Percentiles rank a stretch among this genome's conserved stretches.
phyloP scores from a whole-genome alignment of 2,888 invertebrate species.

The Melolontha melolontha region DNA sequence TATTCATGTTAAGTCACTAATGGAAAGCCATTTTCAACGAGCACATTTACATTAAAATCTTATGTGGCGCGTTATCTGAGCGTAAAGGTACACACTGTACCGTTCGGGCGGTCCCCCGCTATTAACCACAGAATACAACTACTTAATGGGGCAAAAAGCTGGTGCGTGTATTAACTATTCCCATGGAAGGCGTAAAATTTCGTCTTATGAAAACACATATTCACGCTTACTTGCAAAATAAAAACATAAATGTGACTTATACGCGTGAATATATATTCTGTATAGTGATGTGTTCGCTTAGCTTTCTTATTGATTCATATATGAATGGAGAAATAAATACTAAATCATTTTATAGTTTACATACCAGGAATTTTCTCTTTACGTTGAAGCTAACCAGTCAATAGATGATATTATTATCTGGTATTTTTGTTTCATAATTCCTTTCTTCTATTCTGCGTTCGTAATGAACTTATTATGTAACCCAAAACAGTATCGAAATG shows the following conservation, averaged over 20 bases:
- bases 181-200: constrained; percentile 30
- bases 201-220: constrained; percentile 17
- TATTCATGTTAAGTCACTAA: constrained; percentile 18
- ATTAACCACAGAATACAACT: constrained; percentile 31
- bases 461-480: too few relatives aligned
- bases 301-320: too few relatives aligned
- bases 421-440: too few relatives aligned
- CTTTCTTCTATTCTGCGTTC: too few relatives aligned
- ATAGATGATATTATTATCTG: too few relatives aligned
- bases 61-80: constrained; percentile 6
- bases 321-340: too few relatives aligned
- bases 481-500: too few relatives aligned
- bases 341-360: too few relatives aligned
- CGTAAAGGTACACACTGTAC: background rate
- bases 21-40: constrained; percentile 30
- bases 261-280: too few relatives aligned
- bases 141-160: constrained; percentile 32
- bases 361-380: too few relatives aligned
- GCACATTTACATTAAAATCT: constrained; percentile 33
- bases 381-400: too few relatives aligned
- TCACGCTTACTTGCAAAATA: constrained; percentile 21
- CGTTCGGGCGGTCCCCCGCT: constrained; percentile 20
- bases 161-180: constrained; percentile 34
- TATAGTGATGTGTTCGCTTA: too few relatives aligned
- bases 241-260: background rate